A percentile compares a stretch with the other conserved stretches of the same genome.
phyloP scores from a whole-genome alignment of 1,140 invertebrate species.

The Hypsibius dujardini region DNA sequence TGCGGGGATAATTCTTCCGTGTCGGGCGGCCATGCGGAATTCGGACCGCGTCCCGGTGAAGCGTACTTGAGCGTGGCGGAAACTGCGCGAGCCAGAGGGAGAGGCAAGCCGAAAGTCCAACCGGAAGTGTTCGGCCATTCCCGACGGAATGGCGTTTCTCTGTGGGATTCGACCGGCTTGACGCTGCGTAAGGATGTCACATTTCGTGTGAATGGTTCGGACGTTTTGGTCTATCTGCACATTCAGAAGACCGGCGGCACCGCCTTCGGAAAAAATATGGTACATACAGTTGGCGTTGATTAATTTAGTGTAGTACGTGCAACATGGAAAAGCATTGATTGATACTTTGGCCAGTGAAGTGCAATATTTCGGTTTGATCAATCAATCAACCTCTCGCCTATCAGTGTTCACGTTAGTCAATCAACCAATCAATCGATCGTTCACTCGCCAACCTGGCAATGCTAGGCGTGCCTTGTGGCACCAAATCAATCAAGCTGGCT shows the following conservation, averaged over 20 bases:
- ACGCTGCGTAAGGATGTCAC: constrained; percentile 21
- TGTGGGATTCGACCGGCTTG: background rate
- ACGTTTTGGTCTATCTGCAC: constrained; percentile 94
- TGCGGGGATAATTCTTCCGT: background rate
- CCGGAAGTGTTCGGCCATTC: background rate
- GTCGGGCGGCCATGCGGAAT: constrained; percentile 13
- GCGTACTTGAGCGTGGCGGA: constrained; percentile 7
- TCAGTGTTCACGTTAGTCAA: too few species aligned
- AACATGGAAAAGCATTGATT: too few species aligned
- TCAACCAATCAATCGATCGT: too few species aligned
- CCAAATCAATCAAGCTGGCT: too few species aligned
- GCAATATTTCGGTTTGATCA: too few species aligned
- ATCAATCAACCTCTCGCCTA: too few species aligned
- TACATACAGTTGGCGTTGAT: constrained; percentile 32
- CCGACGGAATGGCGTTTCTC: constrained; percentile 14
- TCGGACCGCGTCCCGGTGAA: background rate
- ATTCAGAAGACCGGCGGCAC: constrained; percentile 91
- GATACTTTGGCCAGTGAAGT: too few species aligned
- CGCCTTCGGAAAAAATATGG: constrained; percentile 82
- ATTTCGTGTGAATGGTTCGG: constrained; percentile 53
- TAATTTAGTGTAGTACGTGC: too few species aligned
- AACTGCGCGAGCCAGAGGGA: constrained; percentile 19
- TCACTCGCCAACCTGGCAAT: too few species aligned
- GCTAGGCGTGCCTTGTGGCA: too few species aligned
- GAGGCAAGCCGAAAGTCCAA: constrained; percentile 19